Conservation (phyloP, 2,113 vertebrate genomes). For the Laticauda colubrina region DNA sequence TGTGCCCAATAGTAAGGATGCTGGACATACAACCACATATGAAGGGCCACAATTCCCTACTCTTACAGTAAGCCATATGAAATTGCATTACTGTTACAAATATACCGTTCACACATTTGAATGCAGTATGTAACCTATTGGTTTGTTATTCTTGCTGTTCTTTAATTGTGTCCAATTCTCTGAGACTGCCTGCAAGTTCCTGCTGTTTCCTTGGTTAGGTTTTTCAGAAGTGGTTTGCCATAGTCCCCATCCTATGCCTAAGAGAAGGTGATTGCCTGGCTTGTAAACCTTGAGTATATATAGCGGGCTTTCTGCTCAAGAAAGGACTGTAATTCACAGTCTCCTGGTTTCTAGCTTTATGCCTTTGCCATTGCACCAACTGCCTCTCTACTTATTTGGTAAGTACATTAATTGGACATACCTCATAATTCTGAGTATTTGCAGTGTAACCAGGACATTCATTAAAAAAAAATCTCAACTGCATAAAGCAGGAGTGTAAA, state of each 20-base stretch:
- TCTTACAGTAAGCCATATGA: neutral
- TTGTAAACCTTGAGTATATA: neutral
- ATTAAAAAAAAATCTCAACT: neutral
- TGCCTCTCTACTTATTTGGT: neutral
- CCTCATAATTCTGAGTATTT: neutral
- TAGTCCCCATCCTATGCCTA: neutral
- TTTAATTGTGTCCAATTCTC: neutral
- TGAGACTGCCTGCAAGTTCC: neutral
- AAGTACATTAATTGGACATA: constrained; percentile 10
- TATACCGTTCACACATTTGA: neutral
- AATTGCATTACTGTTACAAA: neutral
- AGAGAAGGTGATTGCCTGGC: neutral
- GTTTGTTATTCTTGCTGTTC: too few species aligned
- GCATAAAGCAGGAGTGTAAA: too few species aligned
- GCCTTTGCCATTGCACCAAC: neutral
- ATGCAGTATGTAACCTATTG: neutral
- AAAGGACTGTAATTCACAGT: neutral
- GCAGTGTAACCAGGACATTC: neutral
- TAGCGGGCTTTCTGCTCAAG: neutral
- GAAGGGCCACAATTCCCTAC: neutral
- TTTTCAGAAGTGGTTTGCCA: too few species aligned
- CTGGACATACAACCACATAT: neutral
- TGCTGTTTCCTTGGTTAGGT: neutral
- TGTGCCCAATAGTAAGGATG: neutral
- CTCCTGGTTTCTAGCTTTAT: neutral